Conservation (phyloP, 2,797 vertebrate genomes). For the Cyclopterus lumpus region DNA sequence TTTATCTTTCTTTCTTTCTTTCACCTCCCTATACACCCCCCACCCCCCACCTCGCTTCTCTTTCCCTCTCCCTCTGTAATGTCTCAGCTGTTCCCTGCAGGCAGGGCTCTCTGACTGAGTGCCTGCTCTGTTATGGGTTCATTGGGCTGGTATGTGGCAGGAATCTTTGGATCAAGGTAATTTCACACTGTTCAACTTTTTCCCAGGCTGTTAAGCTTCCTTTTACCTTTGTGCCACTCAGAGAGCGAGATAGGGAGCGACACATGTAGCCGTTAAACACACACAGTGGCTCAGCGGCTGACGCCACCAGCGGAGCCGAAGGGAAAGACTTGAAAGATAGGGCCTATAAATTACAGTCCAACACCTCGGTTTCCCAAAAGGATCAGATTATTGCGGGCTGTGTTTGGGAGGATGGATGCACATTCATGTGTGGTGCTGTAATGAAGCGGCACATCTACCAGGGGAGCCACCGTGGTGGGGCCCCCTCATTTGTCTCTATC, state of each 20-base stretch:
- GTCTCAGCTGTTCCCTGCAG: slow-evolving; percentile 83
- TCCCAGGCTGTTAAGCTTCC: slow-evolving; percentile 88
- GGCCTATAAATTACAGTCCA: slow-evolving; percentile 78
- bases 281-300: slow-evolving; percentile 68
- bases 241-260: slow-evolving; percentile 81
- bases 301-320: slow-evolving; percentile 68
- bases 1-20: slow-evolving; percentile 76
- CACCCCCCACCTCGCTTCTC: slow-evolving; percentile 18
- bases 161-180: slow-evolving; percentile 90
- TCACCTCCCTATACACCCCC: slow-evolving; percentile 55
- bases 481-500: slow-evolving; percentile 46
- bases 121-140: slow-evolving; percentile 87
- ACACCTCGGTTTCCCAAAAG: slow-evolving; percentile 81
- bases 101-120: slow-evolving; percentile 75
- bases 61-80: slow-evolving; percentile 59
- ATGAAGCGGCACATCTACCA: slow-evolving; percentile 59
- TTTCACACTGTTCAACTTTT: slow-evolving; percentile 88
- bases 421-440: slow-evolving; percentile 73
- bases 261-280: slow-evolving; percentile 84
- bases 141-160: slow-evolving; percentile 87
- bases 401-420: slow-evolving; percentile 59
- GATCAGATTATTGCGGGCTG: slow-evolving; percentile 76
- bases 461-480: slow-evolving; percentile 36
- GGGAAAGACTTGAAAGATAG: slow-evolving; percentile 75
- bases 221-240: slow-evolving; percentile 86